These are phyloP conservation scores for Myzus persicae DNA, from an alignment of 1,140 invertebrate genomes.

Conservation along the genomic window DNA sequence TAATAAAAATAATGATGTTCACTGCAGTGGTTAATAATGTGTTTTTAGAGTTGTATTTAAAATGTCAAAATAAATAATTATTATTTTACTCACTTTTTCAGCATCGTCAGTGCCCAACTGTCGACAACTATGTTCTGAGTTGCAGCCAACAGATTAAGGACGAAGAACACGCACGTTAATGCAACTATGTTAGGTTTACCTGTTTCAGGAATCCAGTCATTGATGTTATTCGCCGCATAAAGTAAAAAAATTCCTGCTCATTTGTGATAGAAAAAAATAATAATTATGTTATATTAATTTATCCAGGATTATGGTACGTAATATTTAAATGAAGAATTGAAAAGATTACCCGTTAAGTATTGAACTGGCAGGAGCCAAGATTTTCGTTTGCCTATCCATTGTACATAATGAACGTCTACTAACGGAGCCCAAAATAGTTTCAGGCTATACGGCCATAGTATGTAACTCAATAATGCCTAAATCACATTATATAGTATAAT, in stretches of 20 bases:
- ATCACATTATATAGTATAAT: neutral
- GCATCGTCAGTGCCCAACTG: slow-evolving; percentile 99
- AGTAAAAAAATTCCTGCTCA: neutral
- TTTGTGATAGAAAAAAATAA: neutral
- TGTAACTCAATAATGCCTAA: slow-evolving; percentile 97
- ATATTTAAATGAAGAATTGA: neutral
- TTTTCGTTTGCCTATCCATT: slow-evolving; percentile 89
- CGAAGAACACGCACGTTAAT: slow-evolving; percentile 90
- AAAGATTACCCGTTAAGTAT: slow-evolving; percentile 76
- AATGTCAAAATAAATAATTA: neutral
- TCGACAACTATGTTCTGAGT: slow-evolving; percentile 99
- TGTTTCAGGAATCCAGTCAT: slow-evolving; percentile 61
- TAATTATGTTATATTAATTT: neutral
- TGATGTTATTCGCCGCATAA: slow-evolving; percentile 62
- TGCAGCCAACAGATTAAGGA: slow-evolving; percentile 93
- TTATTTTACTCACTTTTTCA: slow-evolving; percentile 76
- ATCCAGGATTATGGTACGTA: neutral
- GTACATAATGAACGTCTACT: slow-evolving; percentile 89
- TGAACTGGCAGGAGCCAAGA: slow-evolving; percentile 97
- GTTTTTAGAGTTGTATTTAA: neutral
- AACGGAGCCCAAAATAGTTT: slow-evolving; percentile 98
- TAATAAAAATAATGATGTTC: neutral
- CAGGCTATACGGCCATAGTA: slow-evolving; percentile 97
- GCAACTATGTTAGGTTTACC: slow-evolving; percentile 79
- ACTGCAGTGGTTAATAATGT: neutral